These are phyloP conservation scores for Drosophila nikananu DNA, from an alignment of 1,140 invertebrate genomes.

Conservation along the genomic window DNA sequence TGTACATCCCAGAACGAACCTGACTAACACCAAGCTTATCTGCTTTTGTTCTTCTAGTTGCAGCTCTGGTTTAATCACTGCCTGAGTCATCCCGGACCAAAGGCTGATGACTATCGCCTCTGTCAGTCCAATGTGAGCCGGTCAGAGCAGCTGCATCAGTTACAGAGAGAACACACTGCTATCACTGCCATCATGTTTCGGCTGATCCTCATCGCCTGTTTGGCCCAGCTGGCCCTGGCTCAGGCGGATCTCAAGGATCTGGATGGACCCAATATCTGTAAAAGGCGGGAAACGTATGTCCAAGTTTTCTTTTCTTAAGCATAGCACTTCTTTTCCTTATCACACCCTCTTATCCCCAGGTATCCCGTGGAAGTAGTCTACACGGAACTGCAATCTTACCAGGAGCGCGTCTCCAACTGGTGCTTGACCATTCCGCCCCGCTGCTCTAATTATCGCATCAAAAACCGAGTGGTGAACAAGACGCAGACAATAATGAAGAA, in stretches of 20 bases:
- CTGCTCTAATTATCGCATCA: slow-evolving; percentile 94
- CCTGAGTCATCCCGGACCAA: slow-evolving; percentile 15
- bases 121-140: slow-evolving; percentile 40
- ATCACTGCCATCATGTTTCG: slow-evolving; percentile 41
- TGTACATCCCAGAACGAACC: neutral
- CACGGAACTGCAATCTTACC: slow-evolving; percentile 92
- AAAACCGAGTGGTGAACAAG: slow-evolving; percentile 90
- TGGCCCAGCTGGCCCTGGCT: slow-evolving; percentile 27
- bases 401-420: slow-evolving; percentile 92
- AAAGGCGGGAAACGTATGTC: slow-evolving; percentile 71
- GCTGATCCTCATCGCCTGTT: slow-evolving; percentile 33
- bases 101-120: slow-evolving; percentile 5
- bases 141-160: slow-evolving; percentile 29
- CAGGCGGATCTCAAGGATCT: slow-evolving; percentile 59
- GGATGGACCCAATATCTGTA: slow-evolving; percentile 78
- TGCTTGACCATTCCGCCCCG: slow-evolving; percentile 93
- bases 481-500: slow-evolving; percentile 90
- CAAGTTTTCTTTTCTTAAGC: too few species aligned
- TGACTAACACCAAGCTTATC: neutral
- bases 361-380: slow-evolving; percentile 86
- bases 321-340: neutral
- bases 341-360: slow-evolving; percentile 9
- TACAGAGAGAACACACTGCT: slow-evolving; percentile 15
- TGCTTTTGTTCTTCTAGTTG: slow-evolving; percentile 37
- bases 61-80: slow-evolving; percentile 8